These are phyloP conservation scores for Caranx ignobilis DNA, from an alignment of 2,113 vertebrate genomes.

Conservation along the genomic window DNA sequence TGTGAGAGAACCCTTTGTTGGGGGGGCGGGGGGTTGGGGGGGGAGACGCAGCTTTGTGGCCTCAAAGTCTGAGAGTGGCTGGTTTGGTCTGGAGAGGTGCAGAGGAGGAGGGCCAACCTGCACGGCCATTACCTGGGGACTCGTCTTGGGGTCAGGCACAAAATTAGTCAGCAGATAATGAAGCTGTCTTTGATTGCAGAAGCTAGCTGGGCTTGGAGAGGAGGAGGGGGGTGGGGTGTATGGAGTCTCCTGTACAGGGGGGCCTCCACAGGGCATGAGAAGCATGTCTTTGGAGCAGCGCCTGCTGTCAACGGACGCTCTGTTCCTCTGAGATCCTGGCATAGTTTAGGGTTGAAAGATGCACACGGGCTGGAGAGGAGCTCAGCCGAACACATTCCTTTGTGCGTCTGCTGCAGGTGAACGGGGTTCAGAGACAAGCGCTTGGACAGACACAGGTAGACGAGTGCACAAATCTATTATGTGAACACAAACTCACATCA, in stretches of 20 bases:
- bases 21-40: constrained; percentile 69
- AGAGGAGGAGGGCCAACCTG: constrained; percentile 56
- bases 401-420: constrained; percentile 67
- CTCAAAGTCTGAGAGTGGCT: constrained; percentile 61
- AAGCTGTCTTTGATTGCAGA: constrained; percentile 86
- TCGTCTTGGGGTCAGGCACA: constrained; percentile 79
- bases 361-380: constrained; percentile 60
- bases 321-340: constrained; percentile 70
- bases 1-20: constrained; percentile 85
- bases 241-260: constrained; percentile 52
- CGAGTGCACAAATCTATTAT: background rate
- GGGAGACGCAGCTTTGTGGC: constrained; percentile 76
- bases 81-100: constrained; percentile 64
- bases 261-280: constrained; percentile 75
- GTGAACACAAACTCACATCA: constrained; percentile 4
- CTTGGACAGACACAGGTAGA: constrained; percentile 27
- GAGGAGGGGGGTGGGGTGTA: background rate
- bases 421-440: constrained; percentile 48
- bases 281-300: constrained; percentile 80
- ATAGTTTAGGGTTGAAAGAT: constrained; percentile 77
- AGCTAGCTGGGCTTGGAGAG: constrained; percentile 28
- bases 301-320: constrained; percentile 77
- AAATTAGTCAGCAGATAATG: constrained; percentile 89
- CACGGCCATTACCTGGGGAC: constrained; percentile 83
- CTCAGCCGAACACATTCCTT: constrained; percentile 66